Evolutionary conservation across 2,888 invertebrate genomes (phyloP).

Genomic region (Pachliopta kotzebuea): DNA sequence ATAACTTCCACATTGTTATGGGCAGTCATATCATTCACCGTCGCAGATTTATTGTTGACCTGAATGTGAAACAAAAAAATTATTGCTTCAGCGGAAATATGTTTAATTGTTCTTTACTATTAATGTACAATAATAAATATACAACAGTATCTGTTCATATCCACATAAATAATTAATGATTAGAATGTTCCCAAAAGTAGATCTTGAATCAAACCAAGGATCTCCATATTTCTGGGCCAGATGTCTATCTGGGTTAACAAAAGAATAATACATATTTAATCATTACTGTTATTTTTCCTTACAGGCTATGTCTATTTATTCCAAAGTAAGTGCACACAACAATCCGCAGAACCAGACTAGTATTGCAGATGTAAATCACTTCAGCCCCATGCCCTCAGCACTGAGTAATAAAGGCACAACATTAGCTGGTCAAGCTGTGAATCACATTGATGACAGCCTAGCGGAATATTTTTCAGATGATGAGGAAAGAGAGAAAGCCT

Average conservation of each 20-base stretch:
- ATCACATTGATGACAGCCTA: constrained; percentile 55
- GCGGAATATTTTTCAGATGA: constrained; percentile 77
- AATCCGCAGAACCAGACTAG: constrained; percentile 47
- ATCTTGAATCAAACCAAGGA: too few relatives aligned
- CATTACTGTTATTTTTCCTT: neutral
- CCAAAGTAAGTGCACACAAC: constrained; percentile 73
- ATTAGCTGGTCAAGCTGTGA: constrained; percentile 55
- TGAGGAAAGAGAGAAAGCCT: constrained; percentile 69
- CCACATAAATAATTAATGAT: too few relatives aligned
- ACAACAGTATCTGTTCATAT: too few relatives aligned
- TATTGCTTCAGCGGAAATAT: too few relatives aligned
- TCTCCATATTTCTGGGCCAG: too few relatives aligned
- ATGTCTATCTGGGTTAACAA: neutral
- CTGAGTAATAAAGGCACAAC: constrained; percentile 61
- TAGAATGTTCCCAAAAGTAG: too few relatives aligned
- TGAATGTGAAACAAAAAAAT: too few relatives aligned
- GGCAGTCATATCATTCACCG: too few relatives aligned
- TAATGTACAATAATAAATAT: too few relatives aligned
- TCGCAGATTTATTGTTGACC: too few relatives aligned
- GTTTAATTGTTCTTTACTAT: too few relatives aligned
- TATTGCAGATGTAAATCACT: constrained; percentile 43
- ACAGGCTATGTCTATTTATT: constrained; percentile 83
- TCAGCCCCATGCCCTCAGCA: constrained; percentile 57
- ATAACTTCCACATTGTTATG: too few relatives aligned
- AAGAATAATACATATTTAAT: neutral